Percentiles rank a stretch among this genome's conserved stretches.
Evolutionary conservation across 2,113 vertebrate genomes (phyloP).

Genomic region (Cryptotis parvus): DNA sequence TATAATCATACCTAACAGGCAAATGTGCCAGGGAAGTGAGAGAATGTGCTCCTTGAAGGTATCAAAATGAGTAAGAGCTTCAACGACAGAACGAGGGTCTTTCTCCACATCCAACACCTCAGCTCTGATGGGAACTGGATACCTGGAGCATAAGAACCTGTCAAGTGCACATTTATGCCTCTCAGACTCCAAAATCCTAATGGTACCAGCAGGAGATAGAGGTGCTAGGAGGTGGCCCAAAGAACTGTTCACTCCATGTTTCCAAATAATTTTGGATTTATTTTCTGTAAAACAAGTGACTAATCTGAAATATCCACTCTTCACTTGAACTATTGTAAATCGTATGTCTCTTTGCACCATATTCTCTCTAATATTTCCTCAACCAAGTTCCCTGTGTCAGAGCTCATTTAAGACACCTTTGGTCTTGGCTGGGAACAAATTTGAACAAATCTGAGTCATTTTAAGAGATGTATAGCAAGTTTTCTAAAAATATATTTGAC

Average conservation of each 20-base stretch:
- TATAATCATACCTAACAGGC: background rate
- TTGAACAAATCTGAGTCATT: background rate
- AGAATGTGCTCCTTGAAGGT: background rate
- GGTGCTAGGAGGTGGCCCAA: background rate
- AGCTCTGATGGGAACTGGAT: background rate
- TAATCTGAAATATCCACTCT: background rate
- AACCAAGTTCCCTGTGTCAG: background rate
- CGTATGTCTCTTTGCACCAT: background rate
- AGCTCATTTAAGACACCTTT: background rate
- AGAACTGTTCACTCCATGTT: background rate
- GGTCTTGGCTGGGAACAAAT: background rate
- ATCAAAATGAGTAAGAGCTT: background rate
- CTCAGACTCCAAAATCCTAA: background rate
- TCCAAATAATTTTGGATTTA: background rate
- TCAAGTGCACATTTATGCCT: background rate
- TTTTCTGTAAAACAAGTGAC: background rate
- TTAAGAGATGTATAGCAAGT: background rate
- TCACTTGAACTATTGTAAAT: background rate
- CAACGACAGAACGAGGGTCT: background rate
- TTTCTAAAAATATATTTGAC: background rate
- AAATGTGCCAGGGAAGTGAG: background rate
- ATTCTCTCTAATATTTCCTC: background rate
- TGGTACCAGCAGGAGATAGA: background rate
- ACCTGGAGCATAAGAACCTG: background rate
- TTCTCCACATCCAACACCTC: background rate